Evolutionary conservation across 2,113 vertebrate species (phyloP), one percentile per base, ranked within the genome.

Genomic region (Dicerorhinus sumatrensis): DNA sequence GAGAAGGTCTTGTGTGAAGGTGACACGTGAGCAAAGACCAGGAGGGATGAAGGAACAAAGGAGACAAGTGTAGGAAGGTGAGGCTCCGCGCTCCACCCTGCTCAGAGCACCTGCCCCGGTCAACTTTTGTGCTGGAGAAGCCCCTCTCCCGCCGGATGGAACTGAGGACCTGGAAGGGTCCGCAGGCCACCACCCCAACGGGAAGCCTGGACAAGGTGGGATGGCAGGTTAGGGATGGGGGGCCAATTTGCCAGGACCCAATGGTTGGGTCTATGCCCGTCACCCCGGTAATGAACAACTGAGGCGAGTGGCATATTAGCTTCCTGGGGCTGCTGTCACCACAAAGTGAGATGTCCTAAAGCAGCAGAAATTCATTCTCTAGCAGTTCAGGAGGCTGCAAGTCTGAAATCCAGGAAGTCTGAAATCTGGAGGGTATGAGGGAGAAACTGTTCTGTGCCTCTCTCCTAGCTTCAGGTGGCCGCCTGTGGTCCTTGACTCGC

Each of bases 221-320:
- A 60, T 7, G 33, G 33, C 63, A 14, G n/a, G 14, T 8, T 36
- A 14, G 33, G 9, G 36, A 13, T 1, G 10, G 11, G 56, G 0
- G 31, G 2, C 25, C 60, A 33, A 17, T 20, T 58, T 46, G 39
- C 51, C 54, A 79, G 79, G 42, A n/a, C 60, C 58, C 27, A 13
- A 2, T 36, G 29, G 21, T 17, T 62, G 18, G 69, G 29, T 20
- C 29, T 60, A 27, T 67, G 29, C 65, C 36, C 1, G 1, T 67
- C 16, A 16, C 79, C 58, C 33, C 21, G 39, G n/a, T 82, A 67
- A 65, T 6, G 27, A 58, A 48, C 70, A 42, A 48, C 33, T 25
- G 62, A 27, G 11, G 14, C 23, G n/a, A 58, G n/a, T 4, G 4
- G 16, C 5, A 0, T 20, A 1, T 67, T 60, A 9, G 39, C 60